Base-by-base conservation (phyloP, 2,113 vertebrate species). In the Bolborhynchus lineola region DNA sequence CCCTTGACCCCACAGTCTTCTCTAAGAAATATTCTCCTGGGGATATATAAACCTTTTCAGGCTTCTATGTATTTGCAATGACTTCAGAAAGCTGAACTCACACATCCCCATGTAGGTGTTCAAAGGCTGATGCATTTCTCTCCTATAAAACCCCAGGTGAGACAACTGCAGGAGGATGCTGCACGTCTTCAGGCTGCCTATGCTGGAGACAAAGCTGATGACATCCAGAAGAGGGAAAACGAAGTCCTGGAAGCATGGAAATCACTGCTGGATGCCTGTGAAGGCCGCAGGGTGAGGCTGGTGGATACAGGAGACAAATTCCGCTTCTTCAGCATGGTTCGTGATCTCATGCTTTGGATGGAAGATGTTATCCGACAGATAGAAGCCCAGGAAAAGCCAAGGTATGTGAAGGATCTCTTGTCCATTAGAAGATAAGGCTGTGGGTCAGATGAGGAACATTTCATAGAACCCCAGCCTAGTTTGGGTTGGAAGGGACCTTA, bases 321-420 rank as follows among this genome's bases (percentile, higher is more conserved):
- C 98, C 98, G 99, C 42, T 99, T 99, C 96, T 99, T 99, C 97
- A 99, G 99, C 98, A 98, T 99, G 98, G 99, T 99, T 60, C 98
- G 99, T 2, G 99, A 99, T 91, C 99, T 99, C 92, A 98, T 99
- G 99, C 98, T 99, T 33, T 99, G 99, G 99, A 99, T 99, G 99
- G 99, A 99, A 41, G 99, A 99, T 0, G 99, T 99, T 59, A 99
- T 99, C 96, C 98, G 99, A 59, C 99, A 99, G 94, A 99, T 99
- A 23, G 98, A 99, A 94, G 99, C 99, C 86, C 99, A 99, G 92
- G 99, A 99, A 95, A 99, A 99, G 55, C 99, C 99, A 75, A 99
- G 99, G 99, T 99, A 98, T 2, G 28, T 60, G 33, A 47, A 60
- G 25, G 24, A 4, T 23, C 65, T 44, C 49, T 55, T 76, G 20